Evolutionary conservation across 2,888 invertebrate species (phyloP).

Genomic region (Chymomyza fuscimana): DNA sequence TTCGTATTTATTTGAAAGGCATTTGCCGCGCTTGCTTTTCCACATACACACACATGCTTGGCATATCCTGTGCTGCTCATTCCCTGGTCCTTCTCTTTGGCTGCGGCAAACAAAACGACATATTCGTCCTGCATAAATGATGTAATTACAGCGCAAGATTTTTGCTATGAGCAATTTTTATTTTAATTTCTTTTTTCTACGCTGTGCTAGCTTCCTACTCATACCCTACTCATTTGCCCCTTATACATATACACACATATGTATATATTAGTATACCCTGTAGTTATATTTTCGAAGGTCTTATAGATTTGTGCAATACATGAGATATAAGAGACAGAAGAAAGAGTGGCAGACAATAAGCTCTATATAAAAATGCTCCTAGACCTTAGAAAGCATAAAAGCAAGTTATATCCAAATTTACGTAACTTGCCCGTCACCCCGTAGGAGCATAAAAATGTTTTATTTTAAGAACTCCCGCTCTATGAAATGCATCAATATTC

Average conservation of each 20-base stretch:
- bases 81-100: conserved; percentile 1
- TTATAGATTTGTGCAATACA: no score
- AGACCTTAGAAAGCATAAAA: no score
- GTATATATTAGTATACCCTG: not conserved
- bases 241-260: not conserved
- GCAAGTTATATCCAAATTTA: no score
- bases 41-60: conserved; percentile 21
- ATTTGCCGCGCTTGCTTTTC: conserved; percentile 50
- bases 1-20: conserved; percentile 73
- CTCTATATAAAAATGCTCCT: no score
- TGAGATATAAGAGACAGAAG: no score
- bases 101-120: conserved; percentile 64
- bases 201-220: conserved; percentile 6
- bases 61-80: conserved; percentile 43
- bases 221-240: not conserved
- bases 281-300: no score
- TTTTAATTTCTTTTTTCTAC: conserved; percentile 60
- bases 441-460: no score
- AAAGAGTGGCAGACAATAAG: no score
- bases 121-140: conserved; percentile 78
- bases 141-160: conserved; percentile 76
- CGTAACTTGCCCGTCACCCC: no score
- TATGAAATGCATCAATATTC: no score
- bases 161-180: conserved; percentile 71
- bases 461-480: no score